Percentiles rank a stretch among this genome's conserved stretches.
Conservation (phyloP, 92 coral and sea anemone species). For the Anthopleura xanthogrammica region DNA sequence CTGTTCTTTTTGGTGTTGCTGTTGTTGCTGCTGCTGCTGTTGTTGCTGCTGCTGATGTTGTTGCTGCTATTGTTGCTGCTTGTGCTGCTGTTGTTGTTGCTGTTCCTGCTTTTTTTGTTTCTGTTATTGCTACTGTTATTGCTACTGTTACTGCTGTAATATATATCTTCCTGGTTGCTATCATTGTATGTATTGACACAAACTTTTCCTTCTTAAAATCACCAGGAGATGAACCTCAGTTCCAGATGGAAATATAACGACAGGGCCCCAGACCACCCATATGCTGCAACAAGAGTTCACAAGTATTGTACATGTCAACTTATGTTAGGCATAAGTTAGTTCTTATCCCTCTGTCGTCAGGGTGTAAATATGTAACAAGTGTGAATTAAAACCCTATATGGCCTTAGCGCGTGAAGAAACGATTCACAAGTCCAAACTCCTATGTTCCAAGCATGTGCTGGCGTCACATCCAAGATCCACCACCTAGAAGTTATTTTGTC, state of each 20-base stretch:
- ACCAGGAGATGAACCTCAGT: constrained; percentile 85
- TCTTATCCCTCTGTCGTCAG: constrained; percentile 29
- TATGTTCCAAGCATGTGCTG: neutral
- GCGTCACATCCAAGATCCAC: neutral
- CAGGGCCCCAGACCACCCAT: neutral
- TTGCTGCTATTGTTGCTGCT: neutral
- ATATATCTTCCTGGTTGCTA: too few relatives aligned
- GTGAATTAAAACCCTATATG: constrained; percentile 24
- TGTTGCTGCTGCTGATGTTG: neutral
- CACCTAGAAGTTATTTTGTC: neutral
- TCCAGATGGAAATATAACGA: constrained; percentile 92
- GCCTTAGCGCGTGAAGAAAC: constrained; percentile 6
- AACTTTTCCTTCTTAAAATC: constrained; percentile 15
- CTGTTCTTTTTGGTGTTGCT: neutral
- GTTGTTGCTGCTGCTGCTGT: neutral
- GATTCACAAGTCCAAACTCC: neutral
- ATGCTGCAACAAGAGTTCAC: constrained; percentile 19
- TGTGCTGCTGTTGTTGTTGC: neutral
- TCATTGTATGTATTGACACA: neutral
- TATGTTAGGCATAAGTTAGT: constrained; percentile 21
- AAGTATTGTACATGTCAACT: constrained; percentile 17
- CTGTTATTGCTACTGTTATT: neutral
- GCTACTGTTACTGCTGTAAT: neutral
- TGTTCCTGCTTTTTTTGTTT: neutral
- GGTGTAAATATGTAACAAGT: constrained; percentile 36